These are phyloP conservation scores for Parauchenoglanis ngamensis DNA, from an alignment of 2,797 vertebrate species.

Conservation along the genomic window DNA sequence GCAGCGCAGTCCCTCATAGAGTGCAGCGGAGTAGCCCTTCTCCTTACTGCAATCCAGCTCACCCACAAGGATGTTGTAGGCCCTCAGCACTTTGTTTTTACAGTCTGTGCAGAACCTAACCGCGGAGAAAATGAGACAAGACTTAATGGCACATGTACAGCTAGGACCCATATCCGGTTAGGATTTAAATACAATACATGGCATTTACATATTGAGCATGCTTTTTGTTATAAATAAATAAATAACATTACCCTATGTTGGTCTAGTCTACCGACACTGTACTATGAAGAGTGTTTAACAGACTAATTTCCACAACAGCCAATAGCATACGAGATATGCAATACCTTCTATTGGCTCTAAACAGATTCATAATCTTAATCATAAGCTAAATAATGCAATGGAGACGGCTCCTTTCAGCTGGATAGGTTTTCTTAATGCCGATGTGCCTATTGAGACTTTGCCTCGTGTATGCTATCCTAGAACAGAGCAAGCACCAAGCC, in stretches of 20 bases:
- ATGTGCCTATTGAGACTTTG: not conserved
- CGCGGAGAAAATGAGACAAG: not conserved
- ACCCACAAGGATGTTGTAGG: slow-evolving; percentile 94
- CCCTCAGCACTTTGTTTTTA: slow-evolving; percentile 94
- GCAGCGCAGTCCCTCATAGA: slow-evolving; percentile 94
- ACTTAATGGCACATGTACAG: too few species aligned
- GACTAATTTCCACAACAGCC: not conserved
- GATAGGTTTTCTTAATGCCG: not conserved
- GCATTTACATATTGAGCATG: not conserved
- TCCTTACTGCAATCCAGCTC: slow-evolving; percentile 96
- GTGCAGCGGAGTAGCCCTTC: slow-evolving; percentile 92
- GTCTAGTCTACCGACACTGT: not conserved
- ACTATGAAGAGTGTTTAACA: not conserved
- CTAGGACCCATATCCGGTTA: not conserved
- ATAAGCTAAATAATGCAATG: not conserved
- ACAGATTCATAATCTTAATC: not conserved
- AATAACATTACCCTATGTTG: too few species aligned
- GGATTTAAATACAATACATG: not conserved
- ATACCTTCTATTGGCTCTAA: not conserved
- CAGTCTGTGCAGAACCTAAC: slow-evolving; percentile 95
- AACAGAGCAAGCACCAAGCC: not conserved
- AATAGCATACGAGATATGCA: not conserved
- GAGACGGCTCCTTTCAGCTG: not conserved
- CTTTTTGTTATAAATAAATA: not conserved
- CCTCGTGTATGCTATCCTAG: not conserved